Evolutionary conservation across 2,113 vertebrate genomes (phyloP).

Genomic region (Pelobates fuscus): DNA sequence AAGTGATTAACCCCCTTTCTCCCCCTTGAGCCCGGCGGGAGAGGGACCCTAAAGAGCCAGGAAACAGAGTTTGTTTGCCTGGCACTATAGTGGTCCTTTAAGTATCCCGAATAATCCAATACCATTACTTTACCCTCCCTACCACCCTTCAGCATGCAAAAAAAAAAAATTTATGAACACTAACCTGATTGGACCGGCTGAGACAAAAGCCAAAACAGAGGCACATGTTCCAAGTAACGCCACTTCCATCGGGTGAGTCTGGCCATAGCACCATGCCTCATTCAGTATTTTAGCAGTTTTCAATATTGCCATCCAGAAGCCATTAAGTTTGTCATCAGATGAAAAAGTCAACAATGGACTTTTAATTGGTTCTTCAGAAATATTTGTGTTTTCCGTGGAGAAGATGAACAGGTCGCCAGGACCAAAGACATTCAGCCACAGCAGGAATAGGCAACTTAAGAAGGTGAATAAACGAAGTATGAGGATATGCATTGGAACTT

Average conservation of each 20-base stretch:
- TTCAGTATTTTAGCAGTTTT: constrained; percentile 67
- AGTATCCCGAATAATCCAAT: too few relatives aligned
- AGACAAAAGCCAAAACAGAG: constrained; percentile 82
- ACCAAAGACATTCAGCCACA: constrained; percentile 67
- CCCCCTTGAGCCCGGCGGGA: too few relatives aligned
- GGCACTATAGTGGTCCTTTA: too few relatives aligned
- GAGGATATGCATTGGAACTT: constrained; percentile 79
- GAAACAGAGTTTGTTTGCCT: too few relatives aligned
- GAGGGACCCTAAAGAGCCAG: too few relatives aligned
- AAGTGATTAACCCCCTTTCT: too few relatives aligned
- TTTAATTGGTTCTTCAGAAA: too few relatives aligned
- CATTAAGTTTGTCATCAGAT: too few relatives aligned
- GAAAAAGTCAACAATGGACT: too few relatives aligned
- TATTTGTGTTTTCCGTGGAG: background rate
- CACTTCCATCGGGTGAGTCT: constrained; percentile 76
- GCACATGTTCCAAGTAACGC: constrained; percentile 81
- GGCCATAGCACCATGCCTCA: constrained; percentile 76
- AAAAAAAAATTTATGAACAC: constrained; percentile 7
- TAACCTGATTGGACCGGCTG: constrained; percentile 85
- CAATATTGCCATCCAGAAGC: constrained; percentile 68
- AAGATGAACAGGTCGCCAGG: constrained; percentile 57
- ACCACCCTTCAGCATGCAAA: too few relatives aligned
- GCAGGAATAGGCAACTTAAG: constrained; percentile 79
- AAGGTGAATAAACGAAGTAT: constrained; percentile 82
- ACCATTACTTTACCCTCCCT: too few relatives aligned